Base-by-base conservation (phyloP, 2,888 invertebrate species). In the Sepioteuthis lessoniana region DNA sequence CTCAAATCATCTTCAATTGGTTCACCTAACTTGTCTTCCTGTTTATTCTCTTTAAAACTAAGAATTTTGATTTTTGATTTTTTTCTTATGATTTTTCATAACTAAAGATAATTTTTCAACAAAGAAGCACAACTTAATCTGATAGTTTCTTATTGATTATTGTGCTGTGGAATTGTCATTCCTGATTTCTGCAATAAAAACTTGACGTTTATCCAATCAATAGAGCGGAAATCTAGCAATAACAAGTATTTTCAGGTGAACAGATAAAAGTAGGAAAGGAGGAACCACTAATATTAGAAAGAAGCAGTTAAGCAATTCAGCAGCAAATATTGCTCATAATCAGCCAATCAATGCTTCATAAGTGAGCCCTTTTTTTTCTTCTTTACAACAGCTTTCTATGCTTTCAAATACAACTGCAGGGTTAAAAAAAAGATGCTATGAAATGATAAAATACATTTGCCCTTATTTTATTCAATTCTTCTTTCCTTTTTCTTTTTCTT, bases 141-240 rank as follows among this genome's bases (percentile, higher is more conserved):
- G n/a, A 35, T 76, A 76, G 76, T 76, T 55, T 55, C 55, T 55
- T 76, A 76, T 76, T 76, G 76, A 76, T 76, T 76, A 76, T n/a
- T 76, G 76, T 76, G n/a, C 76, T n/a, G n/a, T 76, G 76, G 76
- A 76, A 76, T 76, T 76, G 76, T 76, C 76, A 76, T n/a, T 76
- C 16, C 76, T 35, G n/a, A 76, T 76, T 76, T 76, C 76, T 76
- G 76, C 19, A 76, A 76, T 76, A 76, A 76, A 76, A 76, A 76
- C 16, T 76, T 76, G 76, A 76, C 76, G 35, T 76, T 76, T 76
- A 35, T n/a, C 35, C 76, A 13, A 76, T 76, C 76, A 76, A 76
- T 76, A 21, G 35, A 76, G 76, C 35, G 76, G 76, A 76, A 76
- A 76, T 76, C n/a, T 76, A 16, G 76, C 35, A 76, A 76, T 76